Evolutionary conservation across 1,140 invertebrate genomes (phyloP), one percentile per base, ranked within the genome.

Genomic region (Neodiprion lecontei): DNA sequence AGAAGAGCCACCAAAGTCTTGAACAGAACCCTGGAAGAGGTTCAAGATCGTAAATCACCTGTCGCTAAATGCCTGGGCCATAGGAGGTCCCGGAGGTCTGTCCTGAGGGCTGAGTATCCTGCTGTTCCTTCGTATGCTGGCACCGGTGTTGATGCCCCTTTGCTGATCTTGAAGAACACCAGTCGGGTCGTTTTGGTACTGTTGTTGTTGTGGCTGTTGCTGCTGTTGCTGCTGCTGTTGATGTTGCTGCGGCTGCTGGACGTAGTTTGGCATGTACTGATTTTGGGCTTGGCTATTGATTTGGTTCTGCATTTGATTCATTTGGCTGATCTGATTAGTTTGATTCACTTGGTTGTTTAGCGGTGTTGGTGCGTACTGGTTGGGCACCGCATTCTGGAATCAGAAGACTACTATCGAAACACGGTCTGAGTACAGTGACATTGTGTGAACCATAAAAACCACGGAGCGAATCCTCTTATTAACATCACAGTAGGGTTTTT

Each of bases 111-210:
- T 88, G 9, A 88, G 80, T 67, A 87, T 73, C 73, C 84, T 82
- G 75, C 86, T 88, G 76, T 85, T 88, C 69, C 88, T 88, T 78
- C 87, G 85, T 84, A 88, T 83, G 80, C 81, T 87, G 70, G 82
- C 82, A 9, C 77, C 76, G 47, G 81, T 83, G 40, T 81, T 77
- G 69, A 77, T 81, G n/a, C 75, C 17, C 75, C 82, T 81, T 76
- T 84, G 84, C 40, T 74, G 69, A 65, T 83, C 83, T 21, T 74
- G 49, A 47, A 68, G n/a, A 17, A 75, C 76, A 11, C 40, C 61
- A 14, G 69, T 11, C 14, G 4, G 14, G 74, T 87, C 86, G 11
- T 79, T 74, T 75, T 86, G 82, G 72, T 85, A 86, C 23, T 82
- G 80, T 47, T 88, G 80, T n/a, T 75, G 75, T 75, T 77, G 69